A percentile compares a stretch with the other conserved stretches of the same genome.
These are phyloP conservation scores for Archocentrus centrarchus DNA, from an alignment of 2,113 vertebrate species.

Conservation along the genomic window DNA sequence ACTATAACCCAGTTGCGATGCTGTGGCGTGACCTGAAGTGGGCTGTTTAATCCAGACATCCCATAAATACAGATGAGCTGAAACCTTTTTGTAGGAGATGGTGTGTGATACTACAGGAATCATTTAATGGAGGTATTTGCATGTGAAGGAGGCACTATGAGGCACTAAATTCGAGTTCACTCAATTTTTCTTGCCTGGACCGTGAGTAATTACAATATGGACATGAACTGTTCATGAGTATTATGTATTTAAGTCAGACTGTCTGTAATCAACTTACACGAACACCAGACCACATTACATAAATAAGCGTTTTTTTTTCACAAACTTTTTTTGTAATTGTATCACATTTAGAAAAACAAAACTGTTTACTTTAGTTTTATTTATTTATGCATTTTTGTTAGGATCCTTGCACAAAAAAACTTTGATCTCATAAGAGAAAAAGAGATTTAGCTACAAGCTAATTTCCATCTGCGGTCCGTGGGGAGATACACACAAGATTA, in stretches of 20 bases:
- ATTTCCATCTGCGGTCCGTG: background rate
- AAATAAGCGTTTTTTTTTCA: background rate
- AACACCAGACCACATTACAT: background rate
- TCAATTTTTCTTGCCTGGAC: background rate
- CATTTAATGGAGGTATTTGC: background rate
- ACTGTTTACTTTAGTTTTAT: background rate
- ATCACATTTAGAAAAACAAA: background rate
- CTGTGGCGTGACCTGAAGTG: background rate
- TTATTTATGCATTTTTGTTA: background rate
- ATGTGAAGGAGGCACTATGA: background rate
- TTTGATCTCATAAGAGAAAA: background rate
- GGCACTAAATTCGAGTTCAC: background rate
- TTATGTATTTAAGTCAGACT: background rate
- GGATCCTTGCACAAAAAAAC: background rate
- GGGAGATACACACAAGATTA: background rate
- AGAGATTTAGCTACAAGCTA: background rate
- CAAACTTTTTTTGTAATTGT: background rate
- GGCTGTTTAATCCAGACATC: background rate
- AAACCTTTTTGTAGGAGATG: background rate
- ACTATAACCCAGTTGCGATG: background rate
- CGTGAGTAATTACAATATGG: background rate
- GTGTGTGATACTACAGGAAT: background rate
- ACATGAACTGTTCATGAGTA: background rate
- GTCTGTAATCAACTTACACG: background rate
- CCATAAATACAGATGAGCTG: background rate